Percentiles rank a stretch among this genome's conserved stretches.
Conservation (phyloP, 2,113 vertebrate species). For the Axis porcinus region DNA sequence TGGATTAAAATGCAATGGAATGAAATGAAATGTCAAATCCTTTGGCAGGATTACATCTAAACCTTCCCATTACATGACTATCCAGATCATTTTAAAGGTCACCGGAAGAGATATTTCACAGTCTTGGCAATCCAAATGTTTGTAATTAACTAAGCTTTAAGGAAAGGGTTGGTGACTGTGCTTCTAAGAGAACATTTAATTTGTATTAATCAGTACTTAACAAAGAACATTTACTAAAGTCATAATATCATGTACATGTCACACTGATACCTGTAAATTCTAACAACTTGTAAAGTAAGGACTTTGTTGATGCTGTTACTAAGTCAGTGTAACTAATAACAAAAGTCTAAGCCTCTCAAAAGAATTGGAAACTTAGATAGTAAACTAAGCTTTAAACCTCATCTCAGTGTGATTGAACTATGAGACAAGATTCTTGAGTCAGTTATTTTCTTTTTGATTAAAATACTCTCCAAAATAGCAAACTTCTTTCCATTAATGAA, state of each 20-base stretch:
- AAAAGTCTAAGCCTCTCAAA: constrained; percentile 1
- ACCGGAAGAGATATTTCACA: constrained; percentile 35
- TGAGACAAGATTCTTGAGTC: not conserved
- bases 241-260: not conserved
- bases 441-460: constrained; percentile 3
- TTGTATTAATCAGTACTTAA: constrained; percentile 32
- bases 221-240: not conserved
- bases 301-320: not conserved
- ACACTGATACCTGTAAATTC: not conserved
- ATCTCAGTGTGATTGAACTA: not conserved
- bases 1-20: constrained; percentile 12
- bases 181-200: not conserved
- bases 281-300: not conserved
- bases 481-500: not conserved
- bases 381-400: not conserved
- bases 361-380: not conserved
- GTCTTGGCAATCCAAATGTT: not conserved
- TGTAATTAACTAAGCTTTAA: constrained; percentile 26
- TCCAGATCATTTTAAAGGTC: constrained; percentile 52
- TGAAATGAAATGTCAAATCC: constrained; percentile 37
- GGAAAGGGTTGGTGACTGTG: not conserved
- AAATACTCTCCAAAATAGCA: not conserved
- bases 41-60: constrained; percentile 46
- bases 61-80: constrained; percentile 9
- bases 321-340: not conserved